Evolutionary conservation across 2,797 vertebrate species (phyloP), one percentile per base, ranked within the genome.

Genomic region (Acrocephalus scirpaceus): DNA sequence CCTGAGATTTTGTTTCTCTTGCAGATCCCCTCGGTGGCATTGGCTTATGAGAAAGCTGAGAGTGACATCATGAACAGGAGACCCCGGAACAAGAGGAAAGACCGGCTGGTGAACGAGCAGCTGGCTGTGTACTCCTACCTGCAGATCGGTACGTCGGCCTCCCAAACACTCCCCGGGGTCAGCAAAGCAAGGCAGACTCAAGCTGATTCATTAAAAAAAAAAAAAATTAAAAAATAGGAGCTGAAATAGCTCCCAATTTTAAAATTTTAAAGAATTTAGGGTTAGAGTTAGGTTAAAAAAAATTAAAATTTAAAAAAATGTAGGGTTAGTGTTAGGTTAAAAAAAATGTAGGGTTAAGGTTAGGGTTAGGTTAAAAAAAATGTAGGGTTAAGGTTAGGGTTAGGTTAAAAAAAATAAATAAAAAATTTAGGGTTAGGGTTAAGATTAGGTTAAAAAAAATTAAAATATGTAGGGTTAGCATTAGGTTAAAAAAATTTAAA

Each of bases 51-150:
- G 73, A 98, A 98, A 94, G 97, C 98, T 6, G 98, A 98, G 94
- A 98, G 98, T 0, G 98, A 98, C 71, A 98, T 98, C 11, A 98
- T 98, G 98, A 98, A 98, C 92, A 97, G 97, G 92, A 98, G 98
- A 12, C 98, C 98, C 11, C 98, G 98, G 16, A 96, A 98, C 92
- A 98, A 98, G 76, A 97, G 80, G 73, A 97, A 40, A 11, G 98
- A 98, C 93, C 92, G 98, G 61, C 89, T 98, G 91, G 98, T 98
- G 94, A 98, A 98, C 7, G 5, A 96, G 50, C 96, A 97, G 51
- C 97, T 98, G 4, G 98, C 98, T 0, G 23, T 98, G 0, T 98
- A 98, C 84, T 98, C 98, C 74, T 98, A 98, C 45, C 86, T 98
- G 54, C 98, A 98, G 91, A 98, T 98, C 0, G 98, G 98, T 98